Conservation (phyloP, 1,140 invertebrate genomes). For the Planococcus citri region DNA sequence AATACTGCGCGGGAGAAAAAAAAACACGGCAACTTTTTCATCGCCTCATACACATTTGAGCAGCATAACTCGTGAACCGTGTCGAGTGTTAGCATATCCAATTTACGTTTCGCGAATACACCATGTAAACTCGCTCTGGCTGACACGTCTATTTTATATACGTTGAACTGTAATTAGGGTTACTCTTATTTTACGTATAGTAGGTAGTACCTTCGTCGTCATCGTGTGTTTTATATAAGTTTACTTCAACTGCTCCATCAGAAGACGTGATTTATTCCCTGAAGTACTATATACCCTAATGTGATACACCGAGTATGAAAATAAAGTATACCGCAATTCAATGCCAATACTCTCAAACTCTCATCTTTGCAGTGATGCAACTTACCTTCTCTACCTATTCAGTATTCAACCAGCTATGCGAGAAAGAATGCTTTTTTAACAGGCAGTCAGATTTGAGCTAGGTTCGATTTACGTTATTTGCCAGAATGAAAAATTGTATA, state of each 20-base stretch:
- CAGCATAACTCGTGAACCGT: slow-evolving; percentile 1
- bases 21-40: neutral
- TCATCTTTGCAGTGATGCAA: no score
- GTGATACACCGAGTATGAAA: no score
- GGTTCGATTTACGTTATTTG: no score
- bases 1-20: no score
- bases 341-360: no score
- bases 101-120: neutral
- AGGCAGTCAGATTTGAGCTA: no score
- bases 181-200: neutral
- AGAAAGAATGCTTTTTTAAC: no score
- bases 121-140: neutral
- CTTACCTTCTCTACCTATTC: no score
- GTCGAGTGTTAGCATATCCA: slow-evolving; percentile 1
- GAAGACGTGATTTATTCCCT: neutral
- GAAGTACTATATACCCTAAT: no score
- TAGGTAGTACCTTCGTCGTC: neutral
- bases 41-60: neutral
- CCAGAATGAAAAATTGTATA: no score
- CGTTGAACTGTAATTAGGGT: slow-evolving; percentile 2
- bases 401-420: no score
- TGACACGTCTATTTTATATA: slow-evolving; percentile 4
- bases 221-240: neutral
- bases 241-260: neutral
- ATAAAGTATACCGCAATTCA: no score